These are phyloP conservation scores for Micrastur ruficollis DNA, from an alignment of 2,797 vertebrate genomes.

Conservation along the genomic window DNA sequence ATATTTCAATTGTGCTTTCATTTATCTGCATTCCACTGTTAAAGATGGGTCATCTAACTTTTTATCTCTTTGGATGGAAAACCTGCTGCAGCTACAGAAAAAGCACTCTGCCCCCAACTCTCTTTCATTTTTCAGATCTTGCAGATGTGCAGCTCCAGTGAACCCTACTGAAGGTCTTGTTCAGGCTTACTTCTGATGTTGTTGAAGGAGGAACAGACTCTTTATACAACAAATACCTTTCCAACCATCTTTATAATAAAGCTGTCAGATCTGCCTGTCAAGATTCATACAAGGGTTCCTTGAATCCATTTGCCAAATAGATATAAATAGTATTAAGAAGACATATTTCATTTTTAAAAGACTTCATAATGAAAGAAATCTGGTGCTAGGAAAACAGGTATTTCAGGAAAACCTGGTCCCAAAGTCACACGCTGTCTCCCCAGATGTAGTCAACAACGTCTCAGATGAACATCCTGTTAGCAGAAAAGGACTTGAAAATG, in stretches of 20 bases:
- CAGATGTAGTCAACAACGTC: not conserved
- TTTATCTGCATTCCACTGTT: not conserved
- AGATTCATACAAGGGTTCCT: not conserved
- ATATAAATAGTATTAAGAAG: not conserved
- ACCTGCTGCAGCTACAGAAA: not conserved
- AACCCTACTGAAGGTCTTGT: not conserved
- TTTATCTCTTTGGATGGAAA: not conserved
- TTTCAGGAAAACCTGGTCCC: not conserved
- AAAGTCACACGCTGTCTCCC: not conserved
- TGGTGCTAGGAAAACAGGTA: not conserved
- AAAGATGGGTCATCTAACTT: not conserved
- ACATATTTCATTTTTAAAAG: not conserved
- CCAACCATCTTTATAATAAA: not conserved
- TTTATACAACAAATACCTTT: not conserved
- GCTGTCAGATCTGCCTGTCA: not conserved
- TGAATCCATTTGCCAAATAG: not conserved
- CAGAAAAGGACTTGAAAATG: not conserved
- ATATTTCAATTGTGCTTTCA: not conserved
- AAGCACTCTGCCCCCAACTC: not conserved
- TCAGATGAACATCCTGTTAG: not conserved
- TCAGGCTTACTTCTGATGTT: not conserved
- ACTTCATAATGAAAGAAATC: not conserved
- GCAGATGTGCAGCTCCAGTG: not conserved
- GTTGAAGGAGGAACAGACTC: not conserved
- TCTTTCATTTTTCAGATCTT: not conserved